A percentile compares a stretch with the other conserved stretches of the same genome.
Conservation (phyloP, 2,113 vertebrate species). For the Tychaedon coryphoeus region DNA sequence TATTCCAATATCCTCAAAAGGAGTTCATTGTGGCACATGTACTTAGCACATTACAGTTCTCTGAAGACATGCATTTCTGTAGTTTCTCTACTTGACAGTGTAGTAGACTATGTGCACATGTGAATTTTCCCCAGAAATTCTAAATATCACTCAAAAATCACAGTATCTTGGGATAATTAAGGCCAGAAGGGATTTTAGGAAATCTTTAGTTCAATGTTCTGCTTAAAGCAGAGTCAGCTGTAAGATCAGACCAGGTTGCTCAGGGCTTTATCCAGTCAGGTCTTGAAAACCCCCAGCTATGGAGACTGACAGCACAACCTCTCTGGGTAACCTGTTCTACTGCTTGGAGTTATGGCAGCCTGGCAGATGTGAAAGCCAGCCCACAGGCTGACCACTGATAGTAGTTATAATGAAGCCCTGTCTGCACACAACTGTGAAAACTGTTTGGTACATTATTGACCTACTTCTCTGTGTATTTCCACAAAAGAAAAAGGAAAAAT, state of each 20-base stretch:
- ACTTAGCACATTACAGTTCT: not conserved
- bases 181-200: not conserved
- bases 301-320: not conserved
- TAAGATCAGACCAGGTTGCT: not conserved
- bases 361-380: not conserved
- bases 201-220: not conserved
- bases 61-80: not conserved
- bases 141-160: not conserved
- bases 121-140: not conserved
- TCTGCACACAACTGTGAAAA: not conserved
- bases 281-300: not conserved
- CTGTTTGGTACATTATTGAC: not conserved
- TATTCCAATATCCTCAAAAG: not conserved
- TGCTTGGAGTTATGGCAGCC: not conserved
- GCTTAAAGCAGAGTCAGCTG: not conserved
- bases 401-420: not conserved
- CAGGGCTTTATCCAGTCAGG: not conserved
- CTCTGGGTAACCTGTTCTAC: not conserved
- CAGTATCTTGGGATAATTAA: not conserved
- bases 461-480: not conserved
- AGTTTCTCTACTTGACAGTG: not conserved
- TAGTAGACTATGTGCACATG: accelerated
- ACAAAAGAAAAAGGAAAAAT: not conserved
- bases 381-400: not conserved
- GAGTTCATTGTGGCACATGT: accelerated